Evolutionary conservation across 2,888 invertebrate genomes (phyloP), one percentile per base, ranked within the genome.

Genomic region (Brachynemurus nebulosus): DNA sequence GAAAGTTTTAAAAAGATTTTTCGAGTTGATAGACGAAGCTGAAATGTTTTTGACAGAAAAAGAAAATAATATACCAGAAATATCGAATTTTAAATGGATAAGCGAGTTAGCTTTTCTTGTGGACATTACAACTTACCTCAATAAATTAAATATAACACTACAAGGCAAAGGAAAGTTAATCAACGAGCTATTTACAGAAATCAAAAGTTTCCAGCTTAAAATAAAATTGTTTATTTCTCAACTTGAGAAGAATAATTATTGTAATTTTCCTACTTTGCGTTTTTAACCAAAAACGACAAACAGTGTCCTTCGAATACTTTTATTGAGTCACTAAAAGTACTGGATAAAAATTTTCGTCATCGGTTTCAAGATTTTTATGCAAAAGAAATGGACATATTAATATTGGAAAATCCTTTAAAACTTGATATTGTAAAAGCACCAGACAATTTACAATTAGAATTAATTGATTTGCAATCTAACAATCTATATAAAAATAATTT

Each of bases 401-500:
- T 49, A 45, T 47, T 47, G 49, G 45, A 50, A 49, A 47, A 50
- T 50, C 42, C 47, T 49, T 40, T 49, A 25, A 50, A 50, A 50
- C 50, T 50, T 50, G 42, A 50, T 50, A 50, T 50, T 50, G 23
- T 50, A 48, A 50, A 46, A 48, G 42, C 39, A 45, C 45, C 42
- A 7, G 39, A 17, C 21, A 23, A 40, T 12, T 37, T 44, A 37
- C 44, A 44, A 39, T 21, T 40, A 44, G 40, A 44, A 40, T 37
- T 44, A 19, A 44, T 44, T 40, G 33, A 44, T 16, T 45, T 45
- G 20, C 45, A 45, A 18, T 41, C 46, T 42, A 46, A 43, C 36
- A 27, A 42, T 43, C 17, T 43, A 39, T 16, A 42, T 4, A 46
- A 46, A 46, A 36, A 46, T 35, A 42, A 42, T 43, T 46, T 46